Evolutionary conservation across 2,797 vertebrate genomes (phyloP), one percentile per base, ranked within the genome.

Genomic region (Paratrypauchen microcephalus): DNA sequence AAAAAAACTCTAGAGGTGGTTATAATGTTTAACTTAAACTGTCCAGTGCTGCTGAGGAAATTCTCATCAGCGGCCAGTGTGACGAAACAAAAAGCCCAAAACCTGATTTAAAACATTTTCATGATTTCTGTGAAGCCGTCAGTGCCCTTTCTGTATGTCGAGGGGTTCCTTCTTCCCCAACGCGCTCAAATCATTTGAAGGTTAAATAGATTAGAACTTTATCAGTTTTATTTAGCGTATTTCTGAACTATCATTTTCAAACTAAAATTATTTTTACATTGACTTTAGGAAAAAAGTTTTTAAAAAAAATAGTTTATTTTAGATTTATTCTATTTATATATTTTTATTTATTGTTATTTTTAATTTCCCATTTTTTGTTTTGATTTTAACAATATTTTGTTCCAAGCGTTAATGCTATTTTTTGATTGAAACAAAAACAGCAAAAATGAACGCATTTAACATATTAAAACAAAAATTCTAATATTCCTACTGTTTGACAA

Each of bases 41-140:
- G 8, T 24, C 16, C 12, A 1, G 12, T 41, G n/a, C 32, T 47
- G 15, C 15, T 64, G 15, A 47, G 23, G 41, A 26, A 26, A 47
- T 50, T 18, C 12, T 30, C 18, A 50, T 65, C 47, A n/a, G 23
- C 30, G 30, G 58, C 58, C 23, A 65, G 11, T 65, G 26, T 50
- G 26, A 50, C 19, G 47, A 11, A 30, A 28, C 63, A 16, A 48
- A 26, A 26, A 26, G 15, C 41, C 45, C 26, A 50, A 65, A 65
- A 19, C 63, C 12, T 18, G 19, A 64, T 47, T 64, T 64, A 45
- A 26, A 64, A 64, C 2, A 18, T 15, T 47, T 30, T 65, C n/a
- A 50, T 30, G 15, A 65, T 50, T 50, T 65, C 26, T 30, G 9
- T 65, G 45, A 65, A 65, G 63, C 24, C 24, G 47, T 64, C 23